Evolutionary conservation across 2,113 vertebrate species (phyloP).

Genomic region (Sorex fumeus): DNA sequence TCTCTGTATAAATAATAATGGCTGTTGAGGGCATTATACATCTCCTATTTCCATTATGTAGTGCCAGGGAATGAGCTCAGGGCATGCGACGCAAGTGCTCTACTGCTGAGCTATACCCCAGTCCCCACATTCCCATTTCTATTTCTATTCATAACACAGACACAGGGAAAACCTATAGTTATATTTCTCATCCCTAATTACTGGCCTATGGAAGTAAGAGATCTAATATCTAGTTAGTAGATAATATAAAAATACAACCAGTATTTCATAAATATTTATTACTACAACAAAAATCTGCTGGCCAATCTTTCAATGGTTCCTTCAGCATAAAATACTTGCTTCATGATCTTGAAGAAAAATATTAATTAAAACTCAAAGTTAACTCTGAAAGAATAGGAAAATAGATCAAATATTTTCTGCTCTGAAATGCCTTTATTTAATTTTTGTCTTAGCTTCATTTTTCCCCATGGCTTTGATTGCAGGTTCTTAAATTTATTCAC

Average conservation of each 20-base stretch:
- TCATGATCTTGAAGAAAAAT: conserved; percentile 66
- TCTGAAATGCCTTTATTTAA: conserved; percentile 67
- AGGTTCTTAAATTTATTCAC: conserved; percentile 71
- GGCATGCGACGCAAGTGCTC: too few species aligned
- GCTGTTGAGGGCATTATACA: neutral
- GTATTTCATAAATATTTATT: conserved; percentile 82
- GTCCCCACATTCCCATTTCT: conserved; percentile 13
- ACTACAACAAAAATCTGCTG: conserved; percentile 64
- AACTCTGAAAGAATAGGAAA: conserved; percentile 57
- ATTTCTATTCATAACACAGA: conserved; percentile 53
- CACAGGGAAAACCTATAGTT: conserved; percentile 50
- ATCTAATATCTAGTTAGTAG: conserved; percentile 74
- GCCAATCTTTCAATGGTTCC: conserved; percentile 71
- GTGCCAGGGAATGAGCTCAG: too few species aligned
- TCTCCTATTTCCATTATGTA: neutral
- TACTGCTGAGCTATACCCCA: too few species aligned
- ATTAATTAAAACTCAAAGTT: conserved; percentile 74
- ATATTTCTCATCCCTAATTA: conserved; percentile 67
- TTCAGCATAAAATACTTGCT: conserved; percentile 62
- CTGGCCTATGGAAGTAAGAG: conserved; percentile 56
- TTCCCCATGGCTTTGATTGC: conserved; percentile 49
- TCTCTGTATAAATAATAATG: conserved; percentile 18
- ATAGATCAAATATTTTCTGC: conserved; percentile 64
- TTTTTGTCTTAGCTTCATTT: conserved; percentile 66
- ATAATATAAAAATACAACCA: conserved; percentile 76